phyloP scores from a whole-genome alignment of 2,888 invertebrate genomes.

The Morpho achilles region DNA sequence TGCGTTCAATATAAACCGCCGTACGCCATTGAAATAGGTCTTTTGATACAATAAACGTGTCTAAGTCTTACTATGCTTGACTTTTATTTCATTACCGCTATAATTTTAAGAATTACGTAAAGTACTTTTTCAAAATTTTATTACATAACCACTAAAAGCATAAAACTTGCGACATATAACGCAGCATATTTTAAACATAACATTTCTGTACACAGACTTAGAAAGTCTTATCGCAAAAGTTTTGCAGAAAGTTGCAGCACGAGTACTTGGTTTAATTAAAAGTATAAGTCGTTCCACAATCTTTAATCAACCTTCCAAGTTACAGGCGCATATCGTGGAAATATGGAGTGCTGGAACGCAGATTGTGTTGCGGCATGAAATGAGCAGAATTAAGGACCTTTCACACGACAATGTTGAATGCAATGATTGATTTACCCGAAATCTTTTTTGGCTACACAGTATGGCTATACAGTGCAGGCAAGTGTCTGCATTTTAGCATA shows the following conservation, averaged over 20 bases:
- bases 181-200: slow-evolving; percentile 2
- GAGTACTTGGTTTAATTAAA: slow-evolving; percentile 28
- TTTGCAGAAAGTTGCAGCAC: slow-evolving; percentile 17
- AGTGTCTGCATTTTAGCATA: too few species aligned
- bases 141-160: slow-evolving; percentile 1
- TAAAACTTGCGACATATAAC: slow-evolving; percentile 3
- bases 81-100: too few species aligned
- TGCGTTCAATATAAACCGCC: too few species aligned
- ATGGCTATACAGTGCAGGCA: too few species aligned
- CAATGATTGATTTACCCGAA: background rate
- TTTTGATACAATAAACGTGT: too few species aligned
- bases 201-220: slow-evolving; percentile 9
- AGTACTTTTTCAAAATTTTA: slow-evolving; percentile 1
- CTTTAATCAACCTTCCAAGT: slow-evolving; percentile 23
- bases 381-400: too few species aligned
- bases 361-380: background rate
- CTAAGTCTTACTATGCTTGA: too few species aligned
- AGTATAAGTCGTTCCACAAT: slow-evolving; percentile 22
- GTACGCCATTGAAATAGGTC: too few species aligned
- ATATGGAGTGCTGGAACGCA: slow-evolving; percentile 11
- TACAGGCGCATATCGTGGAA: slow-evolving; percentile 14
- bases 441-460: too few species aligned
- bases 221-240: slow-evolving; percentile 23
- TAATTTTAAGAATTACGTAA: too few species aligned
- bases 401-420: too few species aligned